Evolutionary conservation across 2,888 invertebrate genomes (phyloP).

Genomic region (Drosophila dives): DNA sequence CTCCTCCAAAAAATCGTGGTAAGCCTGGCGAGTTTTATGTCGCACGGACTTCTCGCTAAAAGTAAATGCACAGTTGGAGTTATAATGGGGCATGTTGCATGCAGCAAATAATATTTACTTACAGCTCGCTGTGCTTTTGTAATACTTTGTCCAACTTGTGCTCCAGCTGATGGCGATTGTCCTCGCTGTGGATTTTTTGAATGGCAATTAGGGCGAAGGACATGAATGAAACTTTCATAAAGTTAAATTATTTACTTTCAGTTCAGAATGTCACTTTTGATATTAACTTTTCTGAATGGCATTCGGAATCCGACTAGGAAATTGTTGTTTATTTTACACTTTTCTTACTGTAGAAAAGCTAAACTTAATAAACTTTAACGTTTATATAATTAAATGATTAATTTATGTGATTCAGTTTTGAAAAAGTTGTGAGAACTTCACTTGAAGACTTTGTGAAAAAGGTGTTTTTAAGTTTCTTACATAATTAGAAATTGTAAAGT

Average conservation of each 20-base stretch:
- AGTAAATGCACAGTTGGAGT: not conserved
- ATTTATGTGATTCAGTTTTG: not conserved
- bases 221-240: not conserved
- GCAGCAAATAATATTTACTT: constrained; percentile 72
- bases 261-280: not conserved
- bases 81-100: constrained; percentile 6
- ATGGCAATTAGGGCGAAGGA: not conserved
- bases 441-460: not conserved
- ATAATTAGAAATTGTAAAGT: not conserved
- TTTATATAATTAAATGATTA: not conserved
- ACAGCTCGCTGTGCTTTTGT: constrained; percentile 86
- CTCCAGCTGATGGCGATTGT: constrained; percentile 86
- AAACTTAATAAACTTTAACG: not conserved
- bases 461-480: not conserved
- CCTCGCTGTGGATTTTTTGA: constrained; percentile 83
- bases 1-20: constrained; percentile 86
- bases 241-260: not conserved
- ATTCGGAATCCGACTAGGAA: not conserved
- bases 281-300: not conserved
- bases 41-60: constrained; percentile 80
- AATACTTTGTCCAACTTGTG: constrained; percentile 86
- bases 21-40: constrained; percentile 80
- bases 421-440: not conserved
- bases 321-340: not conserved
- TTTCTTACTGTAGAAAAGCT: not conserved